phyloP scores from a whole-genome alignment of 1,140 invertebrate genomes.

The Agrilus planipennis region DNA sequence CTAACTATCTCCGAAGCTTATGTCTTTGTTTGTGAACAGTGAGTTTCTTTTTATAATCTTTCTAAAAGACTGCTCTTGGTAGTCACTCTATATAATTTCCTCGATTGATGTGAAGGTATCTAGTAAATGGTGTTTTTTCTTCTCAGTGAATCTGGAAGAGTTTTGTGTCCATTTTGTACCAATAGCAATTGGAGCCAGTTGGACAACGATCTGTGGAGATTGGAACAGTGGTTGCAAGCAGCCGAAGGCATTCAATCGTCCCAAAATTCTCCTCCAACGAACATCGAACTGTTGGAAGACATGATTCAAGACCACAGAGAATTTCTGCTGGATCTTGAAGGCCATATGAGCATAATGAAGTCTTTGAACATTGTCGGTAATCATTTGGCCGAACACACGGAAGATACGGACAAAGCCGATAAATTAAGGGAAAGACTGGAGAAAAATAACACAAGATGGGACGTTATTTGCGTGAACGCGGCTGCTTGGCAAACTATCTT shows the following conservation, averaged over 20 bases:
- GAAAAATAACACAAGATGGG: slow-evolving; percentile 66
- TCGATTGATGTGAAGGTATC: too few relatives aligned
- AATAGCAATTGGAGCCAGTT: slow-evolving; percentile 80
- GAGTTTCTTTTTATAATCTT: slow-evolving; percentile 44
- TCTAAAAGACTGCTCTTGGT: too few relatives aligned
- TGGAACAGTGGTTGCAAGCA: slow-evolving; percentile 82
- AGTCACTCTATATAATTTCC: too few relatives aligned
- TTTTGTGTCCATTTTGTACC: slow-evolving; percentile 71
- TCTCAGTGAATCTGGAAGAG: slow-evolving; percentile 54
- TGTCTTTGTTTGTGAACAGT: slow-evolving; percentile 54
- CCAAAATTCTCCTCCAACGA: slow-evolving; percentile 51
- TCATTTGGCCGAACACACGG: slow-evolving; percentile 67
- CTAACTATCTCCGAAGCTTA: slow-evolving; percentile 47
- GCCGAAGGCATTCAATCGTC: slow-evolving; percentile 69
- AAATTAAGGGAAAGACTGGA: slow-evolving; percentile 53
- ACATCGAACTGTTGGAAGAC: slow-evolving; percentile 75
- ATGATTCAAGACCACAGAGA: slow-evolving; percentile 68
- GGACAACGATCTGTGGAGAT: slow-evolving; percentile 75
- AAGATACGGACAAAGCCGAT: slow-evolving; percentile 49
- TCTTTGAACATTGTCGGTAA: slow-evolving; percentile 76
- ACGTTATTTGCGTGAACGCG: slow-evolving; percentile 59
- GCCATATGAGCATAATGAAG: slow-evolving; percentile 72
- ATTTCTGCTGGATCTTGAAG: slow-evolving; percentile 77
- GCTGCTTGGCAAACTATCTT: slow-evolving; percentile 61
- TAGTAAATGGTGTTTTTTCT: too few relatives aligned